These are phyloP conservation scores for Physeter macrocephalus DNA, from an alignment of 2,113 vertebrate species.

Conservation along the genomic window DNA sequence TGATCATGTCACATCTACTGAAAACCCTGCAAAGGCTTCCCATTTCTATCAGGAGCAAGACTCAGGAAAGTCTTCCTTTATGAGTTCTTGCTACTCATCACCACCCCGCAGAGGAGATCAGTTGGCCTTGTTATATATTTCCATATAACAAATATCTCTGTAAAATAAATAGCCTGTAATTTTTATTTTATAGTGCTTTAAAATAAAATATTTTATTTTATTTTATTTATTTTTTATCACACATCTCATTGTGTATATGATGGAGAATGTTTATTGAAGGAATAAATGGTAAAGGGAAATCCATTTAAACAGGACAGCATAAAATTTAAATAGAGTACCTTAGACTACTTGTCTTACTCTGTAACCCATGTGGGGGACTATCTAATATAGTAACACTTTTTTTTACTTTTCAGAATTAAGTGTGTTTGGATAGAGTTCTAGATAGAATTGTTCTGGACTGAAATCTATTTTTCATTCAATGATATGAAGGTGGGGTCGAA, in stretches of 20 bases:
- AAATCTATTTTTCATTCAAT: background rate
- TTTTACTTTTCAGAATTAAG: background rate
- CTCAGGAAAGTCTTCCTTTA: background rate
- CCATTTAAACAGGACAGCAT: background rate
- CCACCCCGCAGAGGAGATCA: background rate
- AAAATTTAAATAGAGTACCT: background rate
- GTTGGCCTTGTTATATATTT: background rate
- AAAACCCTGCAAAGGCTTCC: background rate
- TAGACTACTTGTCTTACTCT: background rate
- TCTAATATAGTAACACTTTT: background rate
- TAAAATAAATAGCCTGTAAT: background rate
- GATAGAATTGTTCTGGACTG: background rate
- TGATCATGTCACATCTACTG: background rate
- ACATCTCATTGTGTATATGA: background rate
- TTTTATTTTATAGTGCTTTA: background rate
- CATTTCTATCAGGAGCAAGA: background rate
- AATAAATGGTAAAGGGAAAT: background rate
- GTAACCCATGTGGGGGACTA: background rate
- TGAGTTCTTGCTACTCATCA: background rate
- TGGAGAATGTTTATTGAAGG: background rate
- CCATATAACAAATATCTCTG: background rate
- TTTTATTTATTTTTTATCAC: background rate
- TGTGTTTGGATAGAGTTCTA: background rate
- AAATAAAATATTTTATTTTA: too few species aligned
- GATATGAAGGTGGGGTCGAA: background rate